These are phyloP conservation scores for Oncorhynchus keta DNA, from an alignment of 2,113 vertebrate species.

Conservation along the genomic window DNA sequence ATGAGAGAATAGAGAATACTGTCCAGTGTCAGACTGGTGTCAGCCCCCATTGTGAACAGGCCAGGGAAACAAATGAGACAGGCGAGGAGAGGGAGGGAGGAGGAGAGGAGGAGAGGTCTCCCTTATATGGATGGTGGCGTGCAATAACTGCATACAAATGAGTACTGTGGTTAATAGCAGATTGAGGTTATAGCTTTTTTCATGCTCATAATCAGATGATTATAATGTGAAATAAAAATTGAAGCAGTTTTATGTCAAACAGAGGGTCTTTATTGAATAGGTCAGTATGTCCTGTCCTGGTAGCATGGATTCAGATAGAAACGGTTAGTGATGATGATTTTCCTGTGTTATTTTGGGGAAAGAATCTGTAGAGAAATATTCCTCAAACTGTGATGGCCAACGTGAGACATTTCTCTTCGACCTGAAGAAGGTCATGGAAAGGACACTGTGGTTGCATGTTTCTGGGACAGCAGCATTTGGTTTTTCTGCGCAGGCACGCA, in stretches of 20 bases:
- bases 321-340: not conserved
- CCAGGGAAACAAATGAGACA: conserved; percentile 20
- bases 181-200: too few relatives aligned
- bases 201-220: too few relatives aligned
- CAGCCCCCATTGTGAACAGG: conserved; percentile 52
- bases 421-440: conserved; percentile 45
- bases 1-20: conserved; percentile 47
- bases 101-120: not conserved
- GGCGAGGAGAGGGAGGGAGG: conserved; percentile 4
- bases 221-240: too few relatives aligned
- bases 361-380: not conserved
- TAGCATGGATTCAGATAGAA: too few relatives aligned
- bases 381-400: conserved; percentile 9
- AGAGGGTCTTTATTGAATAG: too few relatives aligned
- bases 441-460: conserved; percentile 32
- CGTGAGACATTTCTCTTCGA: conserved; percentile 20
- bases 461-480: conserved; percentile 30
- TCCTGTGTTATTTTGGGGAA: too few relatives aligned
- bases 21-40: conserved; percentile 44
- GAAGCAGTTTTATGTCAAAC: too few relatives aligned
- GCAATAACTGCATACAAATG: too few relatives aligned
- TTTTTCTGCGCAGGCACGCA: not conserved
- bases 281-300: too few relatives aligned
- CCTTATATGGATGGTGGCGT: too few relatives aligned
- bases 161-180: too few relatives aligned